Percentiles rank a stretch among this genome's conserved stretches.
These are phyloP conservation scores for Perccottus glenii DNA, from an alignment of 2,113 vertebrate genomes.

Conservation along the genomic window DNA sequence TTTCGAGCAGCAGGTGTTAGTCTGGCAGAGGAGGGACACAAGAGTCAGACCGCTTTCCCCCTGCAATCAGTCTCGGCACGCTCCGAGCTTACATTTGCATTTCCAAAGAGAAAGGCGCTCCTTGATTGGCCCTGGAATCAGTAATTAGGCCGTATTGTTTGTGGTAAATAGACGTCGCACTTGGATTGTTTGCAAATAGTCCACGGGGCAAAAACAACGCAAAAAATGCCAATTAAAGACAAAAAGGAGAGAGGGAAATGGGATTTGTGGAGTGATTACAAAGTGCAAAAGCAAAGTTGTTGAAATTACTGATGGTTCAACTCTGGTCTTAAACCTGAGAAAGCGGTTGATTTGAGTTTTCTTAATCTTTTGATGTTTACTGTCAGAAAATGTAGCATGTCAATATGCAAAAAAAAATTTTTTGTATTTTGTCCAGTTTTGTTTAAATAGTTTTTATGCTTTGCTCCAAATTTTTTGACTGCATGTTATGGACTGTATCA, in stretches of 20 bases:
- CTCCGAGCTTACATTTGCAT: slow-evolving; percentile 76
- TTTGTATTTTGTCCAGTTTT: slow-evolving; percentile 2
- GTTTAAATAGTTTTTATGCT: not conserved
- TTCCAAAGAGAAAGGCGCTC: slow-evolving; percentile 73
- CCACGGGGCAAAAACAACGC: slow-evolving; percentile 54
- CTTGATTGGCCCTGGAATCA: slow-evolving; percentile 81
- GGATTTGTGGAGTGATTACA: slow-evolving; percentile 63
- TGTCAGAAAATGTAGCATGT: slow-evolving; percentile 30
- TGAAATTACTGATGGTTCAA: slow-evolving; percentile 37
- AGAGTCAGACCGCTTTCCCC: slow-evolving; percentile 65
- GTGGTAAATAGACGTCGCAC: slow-evolving; percentile 78
- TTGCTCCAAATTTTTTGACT: not conserved
- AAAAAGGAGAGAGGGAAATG: slow-evolving; percentile 56
- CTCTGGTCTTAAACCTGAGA: slow-evolving; percentile 30
- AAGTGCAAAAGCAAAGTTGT: slow-evolving; percentile 65
- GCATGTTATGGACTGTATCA: too few species aligned
- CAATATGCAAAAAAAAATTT: slow-evolving; percentile 23
- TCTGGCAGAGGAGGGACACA: slow-evolving; percentile 69
- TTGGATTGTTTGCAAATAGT: slow-evolving; percentile 83
- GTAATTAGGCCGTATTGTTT: slow-evolving; percentile 85
- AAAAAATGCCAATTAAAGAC: slow-evolving; percentile 73
- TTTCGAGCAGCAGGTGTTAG: slow-evolving; percentile 78
- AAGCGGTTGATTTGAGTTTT: slow-evolving; percentile 30
- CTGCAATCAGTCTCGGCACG: slow-evolving; percentile 79
- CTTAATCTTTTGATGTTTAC: slow-evolving; percentile 12